These are phyloP conservation scores for Podilymbus podiceps DNA, from an alignment of 2,113 vertebrate genomes.

Conservation along the genomic window DNA sequence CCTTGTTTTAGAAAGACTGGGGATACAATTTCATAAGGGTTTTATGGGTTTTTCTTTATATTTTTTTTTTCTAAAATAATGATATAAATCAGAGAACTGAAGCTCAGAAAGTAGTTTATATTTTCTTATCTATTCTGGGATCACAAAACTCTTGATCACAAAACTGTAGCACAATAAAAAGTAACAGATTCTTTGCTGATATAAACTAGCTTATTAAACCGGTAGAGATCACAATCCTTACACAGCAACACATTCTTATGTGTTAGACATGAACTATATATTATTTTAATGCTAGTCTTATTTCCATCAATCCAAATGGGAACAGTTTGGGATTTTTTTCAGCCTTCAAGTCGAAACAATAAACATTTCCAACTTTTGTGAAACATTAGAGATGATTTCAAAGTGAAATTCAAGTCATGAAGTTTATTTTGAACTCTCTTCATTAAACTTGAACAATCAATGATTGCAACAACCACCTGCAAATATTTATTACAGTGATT, in stretches of 20 bases:
- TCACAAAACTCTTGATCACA: not conserved
- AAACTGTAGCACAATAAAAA: not conserved
- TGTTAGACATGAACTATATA: not conserved
- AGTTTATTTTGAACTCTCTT: not conserved
- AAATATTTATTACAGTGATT: constrained; percentile 2
- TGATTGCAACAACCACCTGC: not conserved
- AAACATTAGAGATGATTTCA: not conserved
- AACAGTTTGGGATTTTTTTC: not conserved
- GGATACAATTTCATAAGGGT: not conserved
- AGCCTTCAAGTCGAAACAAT: not conserved
- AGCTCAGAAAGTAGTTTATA: not conserved
- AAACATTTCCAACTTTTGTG: not conserved
- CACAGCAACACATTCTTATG: not conserved
- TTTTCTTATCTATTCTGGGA: not conserved
- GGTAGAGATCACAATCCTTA: not conserved
- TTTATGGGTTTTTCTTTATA: not conserved
- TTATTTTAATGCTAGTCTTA: not conserved
- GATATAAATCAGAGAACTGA: not conserved
- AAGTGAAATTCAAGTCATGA: not conserved
- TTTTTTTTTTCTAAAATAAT: not conserved
- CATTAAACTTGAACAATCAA: not conserved
- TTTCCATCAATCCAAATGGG: not conserved
- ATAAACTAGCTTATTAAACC: not conserved
- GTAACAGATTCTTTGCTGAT: not conserved
- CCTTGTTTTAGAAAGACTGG: not conserved